Conservation (phyloP, 2,113 vertebrate species). For the Drymodes brunneopygia region DNA sequence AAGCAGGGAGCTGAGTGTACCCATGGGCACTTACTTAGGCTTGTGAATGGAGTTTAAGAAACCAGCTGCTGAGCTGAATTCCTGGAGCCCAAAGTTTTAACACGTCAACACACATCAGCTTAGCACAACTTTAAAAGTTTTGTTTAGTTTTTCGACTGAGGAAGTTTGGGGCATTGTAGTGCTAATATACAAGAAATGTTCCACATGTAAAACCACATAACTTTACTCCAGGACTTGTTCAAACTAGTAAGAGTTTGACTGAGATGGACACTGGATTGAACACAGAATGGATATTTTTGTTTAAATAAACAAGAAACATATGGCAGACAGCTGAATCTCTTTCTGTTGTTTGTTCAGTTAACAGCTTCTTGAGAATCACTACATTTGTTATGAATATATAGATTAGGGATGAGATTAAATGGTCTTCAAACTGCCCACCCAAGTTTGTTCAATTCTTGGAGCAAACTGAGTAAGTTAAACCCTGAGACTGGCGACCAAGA, state of each 20-base stretch:
- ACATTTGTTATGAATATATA: neutral
- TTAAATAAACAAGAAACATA: conserved; percentile 25
- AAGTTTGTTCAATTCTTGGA: neutral
- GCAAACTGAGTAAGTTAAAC: neutral
- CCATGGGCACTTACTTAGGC: neutral
- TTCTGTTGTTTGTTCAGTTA: conserved; percentile 28
- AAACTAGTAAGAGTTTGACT: neutral
- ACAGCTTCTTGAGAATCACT: conserved; percentile 2
- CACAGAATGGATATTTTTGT: neutral
- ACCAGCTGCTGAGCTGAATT: neutral
- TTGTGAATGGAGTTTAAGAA: neutral
- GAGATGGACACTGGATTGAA: neutral
- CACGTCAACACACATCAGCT: neutral
- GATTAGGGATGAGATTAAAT: neutral
- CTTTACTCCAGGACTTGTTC: neutral
- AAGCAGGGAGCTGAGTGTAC: neutral
- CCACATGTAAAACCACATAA: neutral
- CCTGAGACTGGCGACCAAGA: neutral
- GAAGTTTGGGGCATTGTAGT: neutral
- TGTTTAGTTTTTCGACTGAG: neutral
- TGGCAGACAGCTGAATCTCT: conserved; percentile 1
- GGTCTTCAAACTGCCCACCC: neutral
- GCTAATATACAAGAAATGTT: neutral
- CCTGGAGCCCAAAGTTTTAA: neutral
- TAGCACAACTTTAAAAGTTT: neutral